Evolutionary conservation across 2,888 invertebrate genomes (phyloP).

Genomic region (Aspidiotus rigidus): DNA sequence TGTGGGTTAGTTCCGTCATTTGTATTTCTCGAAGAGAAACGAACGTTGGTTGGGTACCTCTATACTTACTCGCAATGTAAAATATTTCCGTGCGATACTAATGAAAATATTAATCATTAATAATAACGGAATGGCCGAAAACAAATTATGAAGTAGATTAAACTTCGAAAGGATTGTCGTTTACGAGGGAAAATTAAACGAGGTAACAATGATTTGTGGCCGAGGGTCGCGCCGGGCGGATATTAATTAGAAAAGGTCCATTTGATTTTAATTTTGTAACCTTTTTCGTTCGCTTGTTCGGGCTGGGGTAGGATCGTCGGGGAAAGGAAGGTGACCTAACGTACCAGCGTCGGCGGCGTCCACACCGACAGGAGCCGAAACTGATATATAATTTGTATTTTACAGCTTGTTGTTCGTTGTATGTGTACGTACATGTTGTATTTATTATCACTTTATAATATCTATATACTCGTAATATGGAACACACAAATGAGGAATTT

Average conservation of each 20-base stretch:
- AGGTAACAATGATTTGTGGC: constrained; percentile 20
- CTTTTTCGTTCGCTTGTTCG: not conserved
- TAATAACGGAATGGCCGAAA: constrained; percentile 10
- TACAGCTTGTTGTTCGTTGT: not conserved
- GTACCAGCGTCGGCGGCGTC: too few species aligned
- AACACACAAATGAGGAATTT: too few species aligned
- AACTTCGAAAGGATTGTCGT: constrained; percentile 10
- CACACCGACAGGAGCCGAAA: too few species aligned
- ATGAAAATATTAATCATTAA: constrained; percentile 9
- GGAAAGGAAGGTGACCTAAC: not conserved
- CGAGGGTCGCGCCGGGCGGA: constrained; percentile 8
- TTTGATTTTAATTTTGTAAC: constrained; percentile 32
- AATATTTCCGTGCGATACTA: not conserved
- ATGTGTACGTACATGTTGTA: not conserved
- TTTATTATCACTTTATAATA: not conserved
- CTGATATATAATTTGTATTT: not conserved
- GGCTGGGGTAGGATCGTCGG: not conserved
- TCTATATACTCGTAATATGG: too few species aligned
- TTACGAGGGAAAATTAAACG: constrained; percentile 14
- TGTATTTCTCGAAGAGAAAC: too few species aligned
- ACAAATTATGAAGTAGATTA: constrained; percentile 19
- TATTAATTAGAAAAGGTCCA: constrained; percentile 26
- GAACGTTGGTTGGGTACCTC: too few species aligned
- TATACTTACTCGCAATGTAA: too few species aligned
- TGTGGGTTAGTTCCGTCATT: too few species aligned